Conservation (phyloP, 2,797 vertebrate genomes). For the Lutjanus argentimaculatus region DNA sequence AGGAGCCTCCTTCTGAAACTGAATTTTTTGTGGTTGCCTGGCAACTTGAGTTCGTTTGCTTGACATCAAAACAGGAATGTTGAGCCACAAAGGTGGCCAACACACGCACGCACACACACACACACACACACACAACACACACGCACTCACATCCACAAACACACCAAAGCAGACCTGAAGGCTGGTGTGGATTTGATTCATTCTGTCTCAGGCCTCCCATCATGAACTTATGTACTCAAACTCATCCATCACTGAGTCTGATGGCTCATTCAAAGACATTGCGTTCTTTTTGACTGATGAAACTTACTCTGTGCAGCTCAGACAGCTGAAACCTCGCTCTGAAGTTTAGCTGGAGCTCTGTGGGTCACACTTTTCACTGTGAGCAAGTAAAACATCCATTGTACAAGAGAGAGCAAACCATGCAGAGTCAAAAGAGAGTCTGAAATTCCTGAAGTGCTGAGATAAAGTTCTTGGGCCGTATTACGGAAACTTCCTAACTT, state of each 20-base stretch:
- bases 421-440: slow-evolving; percentile 30
- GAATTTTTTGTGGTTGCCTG: slow-evolving; percentile 62
- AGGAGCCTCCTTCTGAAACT: slow-evolving; percentile 33
- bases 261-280: slow-evolving; percentile 43
- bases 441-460: slow-evolving; percentile 45
- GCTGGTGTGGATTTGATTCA: slow-evolving; percentile 44
- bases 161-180: slow-evolving; percentile 36
- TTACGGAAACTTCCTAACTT: too few relatives aligned
- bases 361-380: slow-evolving; percentile 28
- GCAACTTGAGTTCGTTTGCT: slow-evolving; percentile 65
- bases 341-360: slow-evolving; percentile 48
- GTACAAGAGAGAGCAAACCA: slow-evolving; percentile 32
- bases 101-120: slow-evolving; percentile 31
- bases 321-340: slow-evolving; percentile 39
- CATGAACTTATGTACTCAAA: slow-evolving; percentile 53
- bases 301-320: slow-evolving; percentile 26
- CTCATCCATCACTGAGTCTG: slow-evolving; percentile 46
- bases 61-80: slow-evolving; percentile 61
- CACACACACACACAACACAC: slow-evolving; percentile 22
- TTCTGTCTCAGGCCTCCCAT: slow-evolving; percentile 41
- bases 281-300: slow-evolving; percentile 52
- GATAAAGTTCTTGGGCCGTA: slow-evolving; percentile 38
- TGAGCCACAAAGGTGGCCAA: slow-evolving; percentile 47
- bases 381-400: slow-evolving; percentile 53
- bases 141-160: slow-evolving; percentile 14